phyloP scores from a whole-genome alignment of 2,113 vertebrate genomes.

The Hirundichthys speculiger region DNA sequence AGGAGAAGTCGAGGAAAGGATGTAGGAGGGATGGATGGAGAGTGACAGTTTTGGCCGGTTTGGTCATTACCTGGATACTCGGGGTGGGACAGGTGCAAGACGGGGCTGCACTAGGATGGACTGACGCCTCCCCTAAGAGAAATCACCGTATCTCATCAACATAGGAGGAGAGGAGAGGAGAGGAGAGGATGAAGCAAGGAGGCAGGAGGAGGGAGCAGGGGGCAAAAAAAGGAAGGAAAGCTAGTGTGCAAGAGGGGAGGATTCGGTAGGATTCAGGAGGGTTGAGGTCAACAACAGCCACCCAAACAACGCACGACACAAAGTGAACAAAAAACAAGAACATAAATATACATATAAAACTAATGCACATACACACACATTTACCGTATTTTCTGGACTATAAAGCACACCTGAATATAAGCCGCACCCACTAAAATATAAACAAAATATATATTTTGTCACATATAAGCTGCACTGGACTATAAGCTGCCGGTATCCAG shows the following conservation, averaged over 20 bases:
- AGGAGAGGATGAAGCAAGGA: slow-evolving; percentile 49
- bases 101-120: slow-evolving; percentile 88
- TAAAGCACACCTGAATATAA: no score
- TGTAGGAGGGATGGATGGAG: slow-evolving; percentile 68
- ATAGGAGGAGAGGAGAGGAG: slow-evolving; percentile 68
- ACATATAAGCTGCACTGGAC: no score
- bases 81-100: slow-evolving; percentile 83
- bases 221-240: slow-evolving; percentile 26
- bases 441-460: no score
- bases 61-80: slow-evolving; percentile 85
- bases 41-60: slow-evolving; percentile 72
- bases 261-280: slow-evolving; percentile 38
- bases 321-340: slow-evolving; percentile 46
- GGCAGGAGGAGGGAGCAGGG: slow-evolving; percentile 26
- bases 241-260: slow-evolving; percentile 44
- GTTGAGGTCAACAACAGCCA: slow-evolving; percentile 50
- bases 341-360: slow-evolving; percentile 46
- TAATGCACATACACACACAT: slow-evolving; percentile 28
- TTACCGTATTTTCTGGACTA: no score
- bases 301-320: slow-evolving; percentile 49
- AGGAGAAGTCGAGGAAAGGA: slow-evolving; percentile 59
- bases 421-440: no score
- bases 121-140: slow-evolving; percentile 88
- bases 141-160: slow-evolving; percentile 89
- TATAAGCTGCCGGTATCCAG: no score